phyloP scores from a whole-genome alignment of 2,113 vertebrate species.

The Notothenia rossii region DNA sequence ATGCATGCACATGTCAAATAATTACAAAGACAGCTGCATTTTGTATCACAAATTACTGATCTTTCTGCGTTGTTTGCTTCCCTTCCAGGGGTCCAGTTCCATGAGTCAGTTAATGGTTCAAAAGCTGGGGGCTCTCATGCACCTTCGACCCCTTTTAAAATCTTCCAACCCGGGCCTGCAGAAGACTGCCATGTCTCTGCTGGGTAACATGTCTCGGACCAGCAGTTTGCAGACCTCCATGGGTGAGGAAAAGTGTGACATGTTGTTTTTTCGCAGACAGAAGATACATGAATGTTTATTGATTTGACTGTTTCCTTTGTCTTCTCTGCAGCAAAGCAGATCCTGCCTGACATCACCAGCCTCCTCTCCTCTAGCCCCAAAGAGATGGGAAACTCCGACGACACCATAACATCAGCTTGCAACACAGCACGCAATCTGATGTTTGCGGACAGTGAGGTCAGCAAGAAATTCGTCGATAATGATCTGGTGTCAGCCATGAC shows the following conservation, averaged over 20 bases:
- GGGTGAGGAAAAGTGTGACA: constrained; percentile 79
- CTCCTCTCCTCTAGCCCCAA: constrained; percentile 79
- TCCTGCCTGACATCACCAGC: constrained; percentile 87
- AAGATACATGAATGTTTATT: background rate
- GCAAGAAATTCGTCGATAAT: constrained; percentile 84
- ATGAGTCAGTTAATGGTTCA: constrained; percentile 90
- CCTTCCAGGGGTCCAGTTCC: constrained; percentile 85
- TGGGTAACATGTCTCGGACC: constrained; percentile 91
- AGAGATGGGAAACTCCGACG: constrained; percentile 81
- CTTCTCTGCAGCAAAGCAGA: constrained; percentile 81
- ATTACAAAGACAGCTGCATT: background rate
- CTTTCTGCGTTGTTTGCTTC: background rate
- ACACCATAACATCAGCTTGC: constrained; percentile 87
- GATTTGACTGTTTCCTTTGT: constrained; percentile 1
- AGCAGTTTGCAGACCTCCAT: constrained; percentile 84
- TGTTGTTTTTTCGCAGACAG: background rate
- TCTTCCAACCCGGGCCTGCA: constrained; percentile 85
- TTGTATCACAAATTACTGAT: background rate
- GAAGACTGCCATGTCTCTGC: constrained; percentile 86
- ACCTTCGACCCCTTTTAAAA: constrained; percentile 85
- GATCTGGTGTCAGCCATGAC: constrained; percentile 83
- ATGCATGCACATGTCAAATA: background rate
- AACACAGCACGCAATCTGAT: constrained; percentile 86
- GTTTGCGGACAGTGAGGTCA: constrained; percentile 83
- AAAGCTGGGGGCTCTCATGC: constrained; percentile 85